Conservation (phyloP, 2,888 invertebrate species). For the Meteorus cinctellus region DNA sequence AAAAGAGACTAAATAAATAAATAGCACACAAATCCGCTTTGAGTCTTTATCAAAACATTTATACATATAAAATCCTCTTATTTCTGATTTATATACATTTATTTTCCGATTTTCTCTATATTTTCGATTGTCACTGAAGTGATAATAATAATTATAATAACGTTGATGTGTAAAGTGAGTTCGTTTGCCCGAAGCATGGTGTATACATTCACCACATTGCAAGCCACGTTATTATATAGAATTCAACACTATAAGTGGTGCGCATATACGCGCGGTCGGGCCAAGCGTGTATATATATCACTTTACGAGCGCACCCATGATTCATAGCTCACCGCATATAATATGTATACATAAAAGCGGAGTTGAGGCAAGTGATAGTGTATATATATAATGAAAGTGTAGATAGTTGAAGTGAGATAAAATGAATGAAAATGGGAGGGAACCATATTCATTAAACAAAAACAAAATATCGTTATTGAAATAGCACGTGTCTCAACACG, state of each 20-base stretch:
- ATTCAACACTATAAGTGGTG: conserved; percentile 27
- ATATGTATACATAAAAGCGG: conserved; percentile 10
- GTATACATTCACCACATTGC: neutral
- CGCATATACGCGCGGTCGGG: conserved; percentile 31
- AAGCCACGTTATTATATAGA: neutral
- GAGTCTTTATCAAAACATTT: too few species aligned
- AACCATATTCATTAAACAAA: conserved; percentile 54
- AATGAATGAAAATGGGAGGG: conserved; percentile 23
- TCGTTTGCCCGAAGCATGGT: neutral
- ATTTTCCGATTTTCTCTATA: neutral
- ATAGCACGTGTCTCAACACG: conserved; percentile 46
- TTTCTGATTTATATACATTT: too few species aligned
- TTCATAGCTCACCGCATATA: conserved; percentile 56
- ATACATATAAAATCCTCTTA: too few species aligned
- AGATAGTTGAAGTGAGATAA: neutral
- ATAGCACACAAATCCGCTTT: too few species aligned
- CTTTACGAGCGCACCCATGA: conserved; percentile 63
- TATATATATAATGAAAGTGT: neutral
- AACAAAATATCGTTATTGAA: conserved; percentile 56
- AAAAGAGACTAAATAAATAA: too few species aligned
- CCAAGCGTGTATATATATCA: conserved; percentile 61
- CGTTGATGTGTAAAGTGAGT: conserved; percentile 4
- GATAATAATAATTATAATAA: neutral
- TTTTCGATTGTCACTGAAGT: neutral
- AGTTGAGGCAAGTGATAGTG: conserved; percentile 22